Evolutionary conservation across 2,888 invertebrate species (phyloP), one percentile per base, ranked within the genome.

Genomic region (Xylota segnis): DNA sequence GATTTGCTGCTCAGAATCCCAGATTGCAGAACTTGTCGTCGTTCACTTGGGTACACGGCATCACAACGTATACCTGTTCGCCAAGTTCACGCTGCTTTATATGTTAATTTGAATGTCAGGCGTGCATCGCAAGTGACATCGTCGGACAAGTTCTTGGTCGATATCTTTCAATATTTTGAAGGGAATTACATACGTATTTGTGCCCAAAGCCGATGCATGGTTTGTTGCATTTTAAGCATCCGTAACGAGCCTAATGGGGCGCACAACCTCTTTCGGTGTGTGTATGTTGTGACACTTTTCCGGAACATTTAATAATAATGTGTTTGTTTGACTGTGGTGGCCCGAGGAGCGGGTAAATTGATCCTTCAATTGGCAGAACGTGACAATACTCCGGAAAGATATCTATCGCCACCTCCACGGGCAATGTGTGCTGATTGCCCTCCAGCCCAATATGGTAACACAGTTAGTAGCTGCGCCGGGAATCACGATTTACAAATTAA

Each of bases 401-500:
- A 84, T 75, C 68, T 71, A 84, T 84, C 79, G 81, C 79, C 79
- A 84, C 79, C 75, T 84, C 52, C 70, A 50, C 52, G 58, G 68
- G 54, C 63, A 68, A 65, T 75, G 70, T 84, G 74, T 75, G 58
- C 75, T 74, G 79, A 79, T 79, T 83, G 72, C 63, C 78, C 72
- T 65, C 43, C 40, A 74, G 79, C 84, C 81, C 45, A 84, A 84
- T 81, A 84, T 84, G 84, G 84, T 70, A 84, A 81, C 84, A 84
- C 75, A 84, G 70, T 81, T 81, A 81, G 84, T 76, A 29, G 56
- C 59, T 61, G 45, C 27, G 82, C 58, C 75, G 66, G 71, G 86
- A 82, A 86, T 86, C 86, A 86, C 86, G 86, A 86, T 82, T 82
- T 86, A 86, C 86, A 86, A 86, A 86, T 86, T 86, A 86, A 86